These are phyloP conservation scores for Heterodera schachtii DNA, from an alignment of 1,140 invertebrate species.

Conservation along the genomic window DNA sequence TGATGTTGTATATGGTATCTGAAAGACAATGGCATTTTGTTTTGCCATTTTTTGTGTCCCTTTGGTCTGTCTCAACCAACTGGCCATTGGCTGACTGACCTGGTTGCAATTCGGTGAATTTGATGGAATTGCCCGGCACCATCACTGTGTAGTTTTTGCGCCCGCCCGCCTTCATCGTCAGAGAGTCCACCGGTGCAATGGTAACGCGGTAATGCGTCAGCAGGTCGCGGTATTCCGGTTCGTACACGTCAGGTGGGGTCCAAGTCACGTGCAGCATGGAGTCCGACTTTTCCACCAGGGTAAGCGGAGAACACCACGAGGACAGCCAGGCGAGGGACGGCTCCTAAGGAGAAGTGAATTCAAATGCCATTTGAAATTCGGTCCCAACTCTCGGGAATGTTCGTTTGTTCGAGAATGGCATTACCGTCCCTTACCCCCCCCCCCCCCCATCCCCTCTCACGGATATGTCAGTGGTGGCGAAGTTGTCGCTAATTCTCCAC, in stretches of 20 bases:
- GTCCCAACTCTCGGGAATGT: no score
- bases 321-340: conserved; percentile 36
- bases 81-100: neutral
- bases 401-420: no score
- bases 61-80: neutral
- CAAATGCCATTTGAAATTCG: neutral
- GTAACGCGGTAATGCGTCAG: conserved; percentile 64
- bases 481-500: conserved; percentile 61
- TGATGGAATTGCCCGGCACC: conserved; percentile 62
- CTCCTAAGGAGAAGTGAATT: neutral
- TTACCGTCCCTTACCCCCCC: no score
- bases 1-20: conserved; percentile 65
- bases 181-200: conserved; percentile 59
- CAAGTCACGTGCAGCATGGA: conserved; percentile 65
- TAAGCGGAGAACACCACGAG: conserved; percentile 56
- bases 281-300: conserved; percentile 63
- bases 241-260: conserved; percentile 64
- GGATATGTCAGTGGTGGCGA: conserved; percentile 59
- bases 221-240: conserved; percentile 59
- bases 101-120: conserved; percentile 52
- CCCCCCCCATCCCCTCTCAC: neutral
- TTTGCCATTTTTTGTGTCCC: neutral
- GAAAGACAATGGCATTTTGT: conserved; percentile 25
- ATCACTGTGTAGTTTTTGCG: conserved; percentile 62
- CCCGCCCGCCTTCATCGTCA: conserved; percentile 49